Percentiles rank a stretch among this genome's conserved stretches.
Evolutionary conservation across 2,113 vertebrate species (phyloP).

Genomic region (Thomomys bottae): DNA sequence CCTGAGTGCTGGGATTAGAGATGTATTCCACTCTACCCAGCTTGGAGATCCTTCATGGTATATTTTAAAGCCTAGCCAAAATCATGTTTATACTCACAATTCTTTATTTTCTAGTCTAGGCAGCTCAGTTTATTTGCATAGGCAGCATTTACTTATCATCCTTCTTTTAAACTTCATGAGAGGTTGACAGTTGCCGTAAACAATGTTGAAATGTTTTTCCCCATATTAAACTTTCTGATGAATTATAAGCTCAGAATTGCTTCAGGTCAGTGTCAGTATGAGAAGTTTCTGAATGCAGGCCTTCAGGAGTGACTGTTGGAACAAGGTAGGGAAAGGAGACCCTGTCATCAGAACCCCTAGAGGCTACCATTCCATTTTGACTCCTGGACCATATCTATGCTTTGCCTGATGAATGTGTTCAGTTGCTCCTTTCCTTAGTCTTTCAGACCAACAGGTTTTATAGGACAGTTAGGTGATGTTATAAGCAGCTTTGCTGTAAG

Average conservation of each 20-base stretch:
- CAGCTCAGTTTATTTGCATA: not conserved
- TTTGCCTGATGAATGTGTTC: constrained; percentile 29
- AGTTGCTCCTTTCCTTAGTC: not conserved
- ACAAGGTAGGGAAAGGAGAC: not conserved
- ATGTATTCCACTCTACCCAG: not conserved
- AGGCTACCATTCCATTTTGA: not conserved
- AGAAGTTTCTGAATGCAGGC: not conserved
- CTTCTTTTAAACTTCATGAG: not conserved
- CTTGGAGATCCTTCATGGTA: not conserved
- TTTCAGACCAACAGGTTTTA: constrained; percentile 21
- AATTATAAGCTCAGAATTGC: not conserved
- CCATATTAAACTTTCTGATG: not conserved
- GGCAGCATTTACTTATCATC: too few species aligned
- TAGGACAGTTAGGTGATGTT: not conserved
- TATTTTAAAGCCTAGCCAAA: not conserved
- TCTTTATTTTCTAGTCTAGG: not conserved
- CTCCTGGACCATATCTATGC: not conserved
- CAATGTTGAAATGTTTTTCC: not conserved
- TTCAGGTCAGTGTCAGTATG: not conserved
- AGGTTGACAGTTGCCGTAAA: not conserved
- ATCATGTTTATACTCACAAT: not conserved
- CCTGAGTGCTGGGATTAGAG: not conserved
- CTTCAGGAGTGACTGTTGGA: not conserved
- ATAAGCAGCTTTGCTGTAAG: constrained; percentile 15
- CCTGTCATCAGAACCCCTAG: rapidly evolving